Base-by-base conservation (phyloP, 1,140 invertebrate species). In the Drosophila asahinai region DNA sequence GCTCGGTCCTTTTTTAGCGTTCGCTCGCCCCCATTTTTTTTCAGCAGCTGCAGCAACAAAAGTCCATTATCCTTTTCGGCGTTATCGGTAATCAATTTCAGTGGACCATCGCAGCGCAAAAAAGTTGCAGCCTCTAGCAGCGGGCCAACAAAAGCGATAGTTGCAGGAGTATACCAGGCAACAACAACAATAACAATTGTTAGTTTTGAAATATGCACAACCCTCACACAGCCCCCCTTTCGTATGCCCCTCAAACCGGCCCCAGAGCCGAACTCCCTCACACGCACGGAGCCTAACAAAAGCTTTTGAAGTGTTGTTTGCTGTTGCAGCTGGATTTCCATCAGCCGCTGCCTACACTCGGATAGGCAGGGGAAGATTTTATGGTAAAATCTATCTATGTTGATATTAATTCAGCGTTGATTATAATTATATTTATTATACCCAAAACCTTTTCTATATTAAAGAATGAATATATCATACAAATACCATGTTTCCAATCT, bases 21-120 rank as follows among this genome's bases (percentile, higher is more conserved):
- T 38, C 2, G n/a, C 9, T 17, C 17, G 8, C 38, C 9, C 27
- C 25, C 9, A 38, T 62, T 65, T 52, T 66, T 65, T 66, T 62
- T 19, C 30, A 79, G 68, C 77, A 81, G 77, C 77, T 78, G 63
- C 77, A 71, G 78, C 86, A 81, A 81, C 84, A 89, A 90, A 90
- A 89, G 84, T 89, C 84, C 86, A 89, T 89, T 89, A 89, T 89
- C 86, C 84, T 84, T 79, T 89, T 81, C 73, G 78, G 81, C 78
- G 81, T 89, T 89, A 89, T 89, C 84, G 84, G 86, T 89, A 90
- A 89, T 89, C 84, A 89, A 89, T 89, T 89, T 90, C 84, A 81
- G 81, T 81, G 84, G 78, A 72, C 74, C 68, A 59, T 68, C 51
- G 49, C 15, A 51, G 43, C 33, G 59, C 43, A 61, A 54, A 61